A percentile compares a stretch with the other conserved stretches of the same genome.
These are phyloP conservation scores for Iguana delicatissima DNA, from an alignment of 2,797 vertebrate species.

Conservation along the genomic window DNA sequence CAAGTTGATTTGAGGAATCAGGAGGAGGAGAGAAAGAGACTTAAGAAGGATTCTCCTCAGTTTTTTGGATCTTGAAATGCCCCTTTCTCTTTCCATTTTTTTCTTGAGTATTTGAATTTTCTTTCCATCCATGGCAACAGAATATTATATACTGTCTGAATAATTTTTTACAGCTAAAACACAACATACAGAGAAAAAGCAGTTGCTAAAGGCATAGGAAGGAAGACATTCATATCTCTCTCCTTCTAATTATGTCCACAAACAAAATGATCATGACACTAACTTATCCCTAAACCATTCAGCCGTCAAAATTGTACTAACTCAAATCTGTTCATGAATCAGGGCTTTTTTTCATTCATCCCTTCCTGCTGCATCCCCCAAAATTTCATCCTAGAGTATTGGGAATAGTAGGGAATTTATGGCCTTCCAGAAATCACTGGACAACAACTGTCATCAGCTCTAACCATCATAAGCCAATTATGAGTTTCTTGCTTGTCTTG, in stretches of 20 bases:
- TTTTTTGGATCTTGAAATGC: too few relatives aligned
- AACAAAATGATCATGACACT: background rate
- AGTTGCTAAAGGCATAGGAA: background rate
- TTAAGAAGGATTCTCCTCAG: too few relatives aligned
- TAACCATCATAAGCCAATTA: background rate
- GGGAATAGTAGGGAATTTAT: background rate
- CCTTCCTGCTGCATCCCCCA: background rate
- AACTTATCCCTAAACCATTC: background rate
- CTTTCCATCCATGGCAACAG: too few relatives aligned
- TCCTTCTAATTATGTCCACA: background rate
- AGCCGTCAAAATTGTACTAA: background rate
- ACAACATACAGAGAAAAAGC: background rate
- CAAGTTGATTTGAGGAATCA: too few relatives aligned
- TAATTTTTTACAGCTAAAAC: background rate
- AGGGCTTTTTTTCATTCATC: background rate
- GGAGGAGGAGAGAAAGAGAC: too few relatives aligned
- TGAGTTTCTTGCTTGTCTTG: too few relatives aligned
- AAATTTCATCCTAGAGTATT: background rate
- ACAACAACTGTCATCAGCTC: too few relatives aligned
- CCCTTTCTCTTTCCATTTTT: too few relatives aligned
- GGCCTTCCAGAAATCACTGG: too few relatives aligned
- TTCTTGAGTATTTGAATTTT: too few relatives aligned
- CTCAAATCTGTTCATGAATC: background rate
- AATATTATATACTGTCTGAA: background rate
- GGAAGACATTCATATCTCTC: background rate